Base-by-base conservation (phyloP, 2,113 vertebrate genomes). In the Tyto alba region DNA sequence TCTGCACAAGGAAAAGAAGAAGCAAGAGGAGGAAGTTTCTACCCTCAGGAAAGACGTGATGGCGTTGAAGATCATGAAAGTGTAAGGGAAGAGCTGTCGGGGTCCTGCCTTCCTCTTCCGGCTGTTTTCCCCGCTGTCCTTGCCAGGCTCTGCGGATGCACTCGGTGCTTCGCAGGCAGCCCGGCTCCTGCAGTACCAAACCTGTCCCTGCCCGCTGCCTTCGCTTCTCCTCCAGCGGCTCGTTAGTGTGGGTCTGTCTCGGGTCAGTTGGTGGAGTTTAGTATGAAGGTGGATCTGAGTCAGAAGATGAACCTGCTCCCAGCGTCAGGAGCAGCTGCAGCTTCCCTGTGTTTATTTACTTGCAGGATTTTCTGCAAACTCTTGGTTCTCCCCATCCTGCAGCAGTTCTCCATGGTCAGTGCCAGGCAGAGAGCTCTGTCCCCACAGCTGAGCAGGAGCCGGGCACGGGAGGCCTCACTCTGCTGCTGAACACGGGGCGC, bases 1-100 rank as follows among this genome's bases (percentile, higher is more conserved):
- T 99, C 97, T 99, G 97, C 99, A 99, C 91, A 99, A 99, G 97
- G 99, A 99, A 96, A 99, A 99, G 98, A 99, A 99, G 95, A 99
- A 99, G 96, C 99, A 99, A 94, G 99, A 99, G 90, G 99, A 99
- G 95, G 99, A 99, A 88, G 99, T 99, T 77, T 99, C 99, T 52
- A 98, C 98, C 0, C 98, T 99, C 30, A 98, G 99, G 77, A 99
- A 99, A 98, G 99, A 99, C 40, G 99, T 99, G 97, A 99, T 98
- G 97, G 99, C 99, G 17, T 97, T 99, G 85, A 99, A 99, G 98
- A 99, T 99, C 87, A 99, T 99, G 99, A 99, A 99, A 99, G 98
- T 98, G 99, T 99, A 97, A 99, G 99, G 45, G 40, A 62, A 48
- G 34, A 52, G 41, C n/a, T 73, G 17, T 22, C 0, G 1, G 34